Evolutionary conservation across 2,888 invertebrate species (phyloP), one percentile per base, ranked within the genome.

Genomic region (Tachina grossa): DNA sequence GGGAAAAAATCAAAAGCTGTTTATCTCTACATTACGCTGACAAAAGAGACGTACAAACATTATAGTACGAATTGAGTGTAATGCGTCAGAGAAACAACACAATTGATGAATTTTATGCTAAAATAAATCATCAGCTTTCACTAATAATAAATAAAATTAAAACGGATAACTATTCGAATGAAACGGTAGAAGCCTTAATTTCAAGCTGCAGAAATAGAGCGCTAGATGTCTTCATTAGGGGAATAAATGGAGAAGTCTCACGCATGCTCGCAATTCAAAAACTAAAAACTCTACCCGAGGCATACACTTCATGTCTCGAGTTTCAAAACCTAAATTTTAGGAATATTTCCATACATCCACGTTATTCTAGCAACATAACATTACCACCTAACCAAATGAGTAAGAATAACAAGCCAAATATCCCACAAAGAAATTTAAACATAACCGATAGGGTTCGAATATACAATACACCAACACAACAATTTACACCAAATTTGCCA

Each of bases 131-230:
- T 47, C 47, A 49, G 47, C 14, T 49, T 14, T 49, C 14, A 11
- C 2, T 49, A 1, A 11, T 49, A 14, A 49, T 49, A 57, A 72
- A 72, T n/a, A 59, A 59, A 43, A 57, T 59, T 31, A 59, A 72
- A 11, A 49, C 47, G 13, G 14, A n/a, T 6, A 49, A 49, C 14
- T 49, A 49, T 13, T 45, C 59, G 43, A 16, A 9, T 9, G 45
- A 57, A 57, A 71, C 71, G 9, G 41, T 71, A 4, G 69, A 71
- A 55, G 69, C n/a, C 9, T n/a, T 72, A 59, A 72, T 59, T 3
- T 47, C 45, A 11, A 47, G 39, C 22, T 41, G 59, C 41, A 31
- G 72, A 59, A 59, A 72, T 49, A 59, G 72, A 22, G 72, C 72
- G 1, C 57, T 71, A 13, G 57, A 71, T 45, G 16, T 71, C 8